phyloP scores from a whole-genome alignment of 2,797 vertebrate genomes.

The Hydrolagus colliei region DNA sequence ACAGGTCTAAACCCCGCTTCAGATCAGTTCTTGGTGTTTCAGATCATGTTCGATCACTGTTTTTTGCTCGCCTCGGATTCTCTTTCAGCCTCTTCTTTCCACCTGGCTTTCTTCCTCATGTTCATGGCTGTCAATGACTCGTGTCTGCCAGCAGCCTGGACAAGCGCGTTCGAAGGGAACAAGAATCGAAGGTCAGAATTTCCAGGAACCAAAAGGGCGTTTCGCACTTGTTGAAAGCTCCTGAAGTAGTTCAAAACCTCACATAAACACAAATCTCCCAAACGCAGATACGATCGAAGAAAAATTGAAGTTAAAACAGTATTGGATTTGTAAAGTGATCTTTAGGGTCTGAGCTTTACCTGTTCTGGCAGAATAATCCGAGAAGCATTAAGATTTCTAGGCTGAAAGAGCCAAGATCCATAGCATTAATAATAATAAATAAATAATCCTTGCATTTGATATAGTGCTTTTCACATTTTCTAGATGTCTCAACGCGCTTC shows the following conservation, averaged over 20 bases:
- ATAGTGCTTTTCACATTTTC: too few relatives aligned
- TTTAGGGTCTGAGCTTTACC: not conserved
- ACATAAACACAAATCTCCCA: too few relatives aligned
- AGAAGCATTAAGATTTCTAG: not conserved
- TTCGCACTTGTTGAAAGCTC: too few relatives aligned
- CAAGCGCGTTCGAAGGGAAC: not conserved
- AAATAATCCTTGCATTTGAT: too few relatives aligned
- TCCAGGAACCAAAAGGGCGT: too few relatives aligned
- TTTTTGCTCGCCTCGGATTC: conserved; percentile 36
- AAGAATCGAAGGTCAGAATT: not conserved
- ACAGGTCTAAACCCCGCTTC: not conserved
- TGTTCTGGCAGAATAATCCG: not conserved
- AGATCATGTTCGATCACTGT: not conserved
- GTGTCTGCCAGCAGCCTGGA: conserved; percentile 61
- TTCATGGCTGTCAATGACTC: conserved; percentile 64
- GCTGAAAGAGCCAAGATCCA: not conserved
- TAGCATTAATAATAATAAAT: too few relatives aligned
- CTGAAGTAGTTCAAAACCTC: not conserved
- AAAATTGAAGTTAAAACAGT: too few relatives aligned
- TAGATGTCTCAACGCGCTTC: too few relatives aligned
- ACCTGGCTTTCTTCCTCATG: conserved; percentile 74
- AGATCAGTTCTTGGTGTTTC: not conserved
- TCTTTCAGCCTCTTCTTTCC: conserved; percentile 55
- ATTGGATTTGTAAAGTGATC: not conserved
- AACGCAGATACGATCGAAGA: too few relatives aligned